Conservation (phyloP, 2,113 vertebrate genomes). For the Spea bombifrons region DNA sequence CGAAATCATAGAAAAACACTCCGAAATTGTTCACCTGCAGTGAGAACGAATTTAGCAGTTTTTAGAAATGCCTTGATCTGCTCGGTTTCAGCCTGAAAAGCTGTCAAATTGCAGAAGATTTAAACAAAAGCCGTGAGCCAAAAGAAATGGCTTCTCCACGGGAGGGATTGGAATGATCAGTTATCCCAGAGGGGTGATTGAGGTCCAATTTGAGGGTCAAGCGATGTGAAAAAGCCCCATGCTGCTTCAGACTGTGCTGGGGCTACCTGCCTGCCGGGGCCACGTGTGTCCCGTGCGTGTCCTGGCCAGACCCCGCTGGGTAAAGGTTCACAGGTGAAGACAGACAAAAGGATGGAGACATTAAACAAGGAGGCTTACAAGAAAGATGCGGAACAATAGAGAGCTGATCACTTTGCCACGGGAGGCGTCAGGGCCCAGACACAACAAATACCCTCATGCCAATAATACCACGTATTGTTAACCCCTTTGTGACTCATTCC, state of each 20-base stretch:
- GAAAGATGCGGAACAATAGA: not conserved
- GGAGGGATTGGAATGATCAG: constrained; percentile 45
- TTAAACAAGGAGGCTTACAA: not conserved
- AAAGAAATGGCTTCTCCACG: constrained; percentile 49
- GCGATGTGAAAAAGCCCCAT: constrained; percentile 47
- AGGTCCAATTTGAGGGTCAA: constrained; percentile 55
- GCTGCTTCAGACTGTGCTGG: constrained; percentile 42
- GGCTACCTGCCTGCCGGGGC: constrained; percentile 52
- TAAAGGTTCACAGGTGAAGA: constrained; percentile 47
- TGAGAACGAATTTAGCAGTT: constrained; percentile 16
- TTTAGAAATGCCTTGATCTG: constrained; percentile 29
- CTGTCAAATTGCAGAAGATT: constrained; percentile 33
- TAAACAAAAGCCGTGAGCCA: constrained; percentile 37
- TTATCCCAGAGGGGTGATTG: constrained; percentile 53
- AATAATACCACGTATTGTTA: too few species aligned
- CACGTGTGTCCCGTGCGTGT: constrained; percentile 47
- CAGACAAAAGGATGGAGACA: not conserved
- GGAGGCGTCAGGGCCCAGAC: not conserved
- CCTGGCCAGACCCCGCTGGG: constrained; percentile 32
- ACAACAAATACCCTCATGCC: not conserved
- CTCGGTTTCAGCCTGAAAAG: constrained; percentile 35
- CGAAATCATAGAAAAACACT: constrained; percentile 5
- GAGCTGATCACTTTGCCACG: not conserved
- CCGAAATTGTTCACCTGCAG: constrained; percentile 50
- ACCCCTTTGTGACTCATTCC: too few species aligned